These are phyloP conservation scores for Diorhabda elongata DNA, from an alignment of 1,140 invertebrate species.

Conservation along the genomic window DNA sequence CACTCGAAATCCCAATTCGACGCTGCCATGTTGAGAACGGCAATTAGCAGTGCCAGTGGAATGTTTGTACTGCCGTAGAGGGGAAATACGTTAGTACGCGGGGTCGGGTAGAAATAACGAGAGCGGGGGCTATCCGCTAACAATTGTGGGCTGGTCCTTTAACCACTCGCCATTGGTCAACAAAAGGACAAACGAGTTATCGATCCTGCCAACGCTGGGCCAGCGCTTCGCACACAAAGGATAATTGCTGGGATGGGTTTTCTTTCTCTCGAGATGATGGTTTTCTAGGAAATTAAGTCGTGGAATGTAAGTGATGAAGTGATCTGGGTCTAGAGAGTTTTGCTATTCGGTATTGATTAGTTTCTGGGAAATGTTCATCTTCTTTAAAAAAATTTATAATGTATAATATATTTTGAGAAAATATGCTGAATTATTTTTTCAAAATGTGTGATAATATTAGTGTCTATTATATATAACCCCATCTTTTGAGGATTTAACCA, in stretches of 20 bases:
- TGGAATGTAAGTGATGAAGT: background rate
- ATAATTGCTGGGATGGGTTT: background rate
- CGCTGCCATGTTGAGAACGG: constrained; percentile 33
- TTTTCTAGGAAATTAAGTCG: constrained; percentile 2
- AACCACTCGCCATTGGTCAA: constrained; percentile 30
- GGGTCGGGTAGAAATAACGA: constrained; percentile 13
- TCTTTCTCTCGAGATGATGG: background rate
- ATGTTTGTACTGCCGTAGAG: background rate
- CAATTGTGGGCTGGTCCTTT: constrained; percentile 19
- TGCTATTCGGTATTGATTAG: background rate
- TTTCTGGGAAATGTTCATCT: background rate
- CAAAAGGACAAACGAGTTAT: constrained; percentile 36
- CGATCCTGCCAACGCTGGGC: constrained; percentile 24
- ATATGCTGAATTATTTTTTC: too few relatives aligned
- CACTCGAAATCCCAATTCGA: background rate
- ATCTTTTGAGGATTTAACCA: too few relatives aligned
- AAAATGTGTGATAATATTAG: too few relatives aligned
- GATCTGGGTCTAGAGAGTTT: background rate
- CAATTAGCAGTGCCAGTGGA: constrained; percentile 29
- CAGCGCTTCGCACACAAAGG: background rate
- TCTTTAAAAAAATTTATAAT: too few relatives aligned
- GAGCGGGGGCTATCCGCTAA: constrained; percentile 8
- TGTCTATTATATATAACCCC: too few relatives aligned
- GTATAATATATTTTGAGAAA: too few relatives aligned
- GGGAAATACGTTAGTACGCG: background rate